Percentiles rank a stretch among this genome's conserved stretches.
These are phyloP conservation scores for Anguilla japonica DNA, from an alignment of 2,113 vertebrate genomes.

Conservation along the genomic window DNA sequence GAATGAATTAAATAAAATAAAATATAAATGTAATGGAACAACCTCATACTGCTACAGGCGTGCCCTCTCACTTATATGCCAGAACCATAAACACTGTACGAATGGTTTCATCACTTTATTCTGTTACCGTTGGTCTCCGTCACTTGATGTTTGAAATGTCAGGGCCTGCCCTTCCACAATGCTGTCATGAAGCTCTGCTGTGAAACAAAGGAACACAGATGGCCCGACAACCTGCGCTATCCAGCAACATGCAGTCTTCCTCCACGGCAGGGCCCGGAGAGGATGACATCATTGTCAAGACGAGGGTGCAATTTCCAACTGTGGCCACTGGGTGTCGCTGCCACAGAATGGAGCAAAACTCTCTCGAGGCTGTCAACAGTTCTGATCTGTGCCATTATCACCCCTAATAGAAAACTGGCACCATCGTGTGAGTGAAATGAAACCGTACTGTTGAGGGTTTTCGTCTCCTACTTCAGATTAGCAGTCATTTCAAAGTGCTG, in stretches of 20 bases:
- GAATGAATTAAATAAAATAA: no score
- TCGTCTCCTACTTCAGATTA: neutral
- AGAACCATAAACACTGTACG: no score
- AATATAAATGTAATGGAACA: neutral
- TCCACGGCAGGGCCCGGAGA: constrained; percentile 19
- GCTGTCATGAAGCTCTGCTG: constrained; percentile 11
- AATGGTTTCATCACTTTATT: neutral
- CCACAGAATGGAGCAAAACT: neutral
- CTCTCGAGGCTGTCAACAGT: constrained; percentile 47
- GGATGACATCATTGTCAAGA: constrained; percentile 36
- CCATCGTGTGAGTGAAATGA: neutral
- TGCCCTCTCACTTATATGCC: neutral
- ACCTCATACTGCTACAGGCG: neutral
- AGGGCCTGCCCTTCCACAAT: neutral
- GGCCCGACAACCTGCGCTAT: constrained; percentile 25
- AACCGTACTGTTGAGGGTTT: neutral
- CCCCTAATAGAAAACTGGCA: constrained; percentile 19
- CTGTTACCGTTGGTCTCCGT: neutral
- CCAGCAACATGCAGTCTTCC: constrained; percentile 24
- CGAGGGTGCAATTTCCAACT: neutral
- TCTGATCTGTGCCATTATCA: constrained; percentile 53
- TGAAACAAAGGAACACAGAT: constrained; percentile 36
- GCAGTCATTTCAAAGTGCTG: neutral
- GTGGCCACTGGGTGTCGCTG: constrained; percentile 54
- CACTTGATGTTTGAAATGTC: neutral